Evolutionary conservation across 2,888 invertebrate species (phyloP).

Genomic region (Synergus itoensis): DNA sequence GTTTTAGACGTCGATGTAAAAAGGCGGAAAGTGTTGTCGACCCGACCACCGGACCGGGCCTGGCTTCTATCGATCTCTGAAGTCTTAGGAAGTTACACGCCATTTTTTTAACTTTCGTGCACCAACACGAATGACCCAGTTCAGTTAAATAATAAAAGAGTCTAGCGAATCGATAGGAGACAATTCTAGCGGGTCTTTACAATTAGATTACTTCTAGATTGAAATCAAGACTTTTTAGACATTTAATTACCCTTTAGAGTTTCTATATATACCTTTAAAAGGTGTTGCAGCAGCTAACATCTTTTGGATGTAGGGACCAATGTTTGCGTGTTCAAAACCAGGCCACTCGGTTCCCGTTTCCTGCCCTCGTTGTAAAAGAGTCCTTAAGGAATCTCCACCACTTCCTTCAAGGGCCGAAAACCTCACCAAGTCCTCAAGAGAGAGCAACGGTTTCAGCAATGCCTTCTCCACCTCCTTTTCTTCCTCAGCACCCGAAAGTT

Average conservation of each 20-base stretch:
- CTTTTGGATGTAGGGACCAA: constrained; percentile 80
- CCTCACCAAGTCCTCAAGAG: constrained; percentile 82
- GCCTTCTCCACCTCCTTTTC: constrained; percentile 82
- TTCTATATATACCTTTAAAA: constrained; percentile 70
- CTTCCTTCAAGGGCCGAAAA: constrained; percentile 79
- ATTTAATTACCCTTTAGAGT: not conserved
- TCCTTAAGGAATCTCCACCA: constrained; percentile 79
- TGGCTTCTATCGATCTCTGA: constrained; percentile 76
- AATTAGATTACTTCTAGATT: not conserved
- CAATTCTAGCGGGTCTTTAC: not conserved
- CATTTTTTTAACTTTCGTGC: constrained; percentile 62
- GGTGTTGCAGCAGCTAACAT: constrained; percentile 77
- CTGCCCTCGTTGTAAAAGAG: constrained; percentile 78
- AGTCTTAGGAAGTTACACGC: constrained; percentile 67
- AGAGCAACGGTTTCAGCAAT: constrained; percentile 80
- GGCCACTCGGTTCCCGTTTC: constrained; percentile 79
- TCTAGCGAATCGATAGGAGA: constrained; percentile 3
- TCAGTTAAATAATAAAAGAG: constrained; percentile 46
- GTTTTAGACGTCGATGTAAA: constrained; percentile 51
- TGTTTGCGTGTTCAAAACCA: constrained; percentile 78
- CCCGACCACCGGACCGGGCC: constrained; percentile 57
- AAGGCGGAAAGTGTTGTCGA: constrained; percentile 58
- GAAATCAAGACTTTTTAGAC: not conserved
- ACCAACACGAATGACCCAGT: constrained; percentile 66
- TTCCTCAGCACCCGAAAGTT: constrained; percentile 81